These are phyloP conservation scores for Holcopasites calliopsidis DNA, from an alignment of 1,140 invertebrate genomes.

Conservation along the genomic window DNA sequence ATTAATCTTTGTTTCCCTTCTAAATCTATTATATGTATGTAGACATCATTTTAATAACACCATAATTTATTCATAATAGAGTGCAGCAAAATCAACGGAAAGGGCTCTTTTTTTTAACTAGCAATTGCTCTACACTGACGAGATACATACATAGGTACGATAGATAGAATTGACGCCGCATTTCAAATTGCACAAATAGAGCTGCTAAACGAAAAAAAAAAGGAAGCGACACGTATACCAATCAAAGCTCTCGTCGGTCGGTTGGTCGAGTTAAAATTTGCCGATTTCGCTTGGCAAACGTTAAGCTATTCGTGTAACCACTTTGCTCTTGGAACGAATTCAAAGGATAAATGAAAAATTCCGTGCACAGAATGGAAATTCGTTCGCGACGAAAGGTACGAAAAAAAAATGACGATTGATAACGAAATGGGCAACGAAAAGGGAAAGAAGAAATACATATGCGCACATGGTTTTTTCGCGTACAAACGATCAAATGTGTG, in stretches of 20 bases:
- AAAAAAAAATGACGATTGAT: not conserved
- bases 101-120: not conserved
- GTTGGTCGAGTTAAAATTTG: not conserved
- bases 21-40: no score
- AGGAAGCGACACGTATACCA: not conserved
- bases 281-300: not conserved
- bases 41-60: no score
- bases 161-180: not conserved
- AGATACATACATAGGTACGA: not conserved
- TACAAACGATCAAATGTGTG: constrained; percentile 4
- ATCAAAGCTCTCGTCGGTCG: not conserved
- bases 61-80: no score
- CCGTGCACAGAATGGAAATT: not conserved
- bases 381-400: not conserved
- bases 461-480: not conserved
- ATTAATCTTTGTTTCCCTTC: no score
- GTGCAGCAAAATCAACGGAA: constrained; percentile 5
- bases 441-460: not conserved
- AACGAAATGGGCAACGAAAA: not conserved
- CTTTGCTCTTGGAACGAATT: constrained; percentile 15
- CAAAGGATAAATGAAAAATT: constrained; percentile 32
- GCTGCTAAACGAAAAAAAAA: not conserved
- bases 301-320: constrained; percentile 8
- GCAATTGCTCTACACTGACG: not conserved
- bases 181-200: not conserved